phyloP scores from a whole-genome alignment of 1,140 invertebrate genomes.

The Drosophila lini region DNA sequence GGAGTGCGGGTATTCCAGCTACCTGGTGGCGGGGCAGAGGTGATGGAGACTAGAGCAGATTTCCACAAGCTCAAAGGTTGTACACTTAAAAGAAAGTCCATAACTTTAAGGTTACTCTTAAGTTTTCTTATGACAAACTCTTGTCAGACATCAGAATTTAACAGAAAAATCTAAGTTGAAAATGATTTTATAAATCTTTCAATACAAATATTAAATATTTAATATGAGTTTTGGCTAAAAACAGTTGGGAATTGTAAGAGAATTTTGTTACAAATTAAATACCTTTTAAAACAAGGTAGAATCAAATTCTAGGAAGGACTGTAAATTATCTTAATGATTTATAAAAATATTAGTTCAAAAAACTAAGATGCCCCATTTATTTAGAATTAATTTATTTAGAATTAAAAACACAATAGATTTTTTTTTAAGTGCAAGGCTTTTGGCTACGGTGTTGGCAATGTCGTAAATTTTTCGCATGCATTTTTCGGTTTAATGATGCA shows the following conservation, averaged over 20 bases:
- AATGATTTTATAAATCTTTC: too few relatives aligned
- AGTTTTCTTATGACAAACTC: too few relatives aligned
- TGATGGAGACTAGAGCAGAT: constrained; percentile 7
- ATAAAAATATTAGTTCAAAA: too few relatives aligned
- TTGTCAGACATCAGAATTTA: too few relatives aligned
- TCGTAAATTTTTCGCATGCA: constrained; percentile 84
- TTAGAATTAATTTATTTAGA: constrained; percentile 9
- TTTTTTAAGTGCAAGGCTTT: constrained; percentile 49
- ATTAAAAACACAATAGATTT: not conserved
- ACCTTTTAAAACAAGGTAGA: not conserved
- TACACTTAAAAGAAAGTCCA: not conserved
- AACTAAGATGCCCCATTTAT: not conserved
- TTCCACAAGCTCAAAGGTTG: constrained; percentile 12
- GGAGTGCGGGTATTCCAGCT: constrained; percentile 20
- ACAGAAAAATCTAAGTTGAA: too few relatives aligned
- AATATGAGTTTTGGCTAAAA: too few relatives aligned
- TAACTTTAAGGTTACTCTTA: too few relatives aligned
- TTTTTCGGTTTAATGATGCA: constrained; percentile 84
- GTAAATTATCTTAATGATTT: not conserved
- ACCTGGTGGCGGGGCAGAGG: constrained; percentile 21
- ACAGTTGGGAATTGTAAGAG: not conserved
- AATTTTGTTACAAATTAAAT: not conserved
- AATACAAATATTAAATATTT: too few relatives aligned
- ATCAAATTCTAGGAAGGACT: not conserved
- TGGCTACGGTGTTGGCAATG: constrained; percentile 69